Base-by-base conservation (phyloP, 1,140 invertebrate genomes). In the Lepidotrigona ventralis region DNA sequence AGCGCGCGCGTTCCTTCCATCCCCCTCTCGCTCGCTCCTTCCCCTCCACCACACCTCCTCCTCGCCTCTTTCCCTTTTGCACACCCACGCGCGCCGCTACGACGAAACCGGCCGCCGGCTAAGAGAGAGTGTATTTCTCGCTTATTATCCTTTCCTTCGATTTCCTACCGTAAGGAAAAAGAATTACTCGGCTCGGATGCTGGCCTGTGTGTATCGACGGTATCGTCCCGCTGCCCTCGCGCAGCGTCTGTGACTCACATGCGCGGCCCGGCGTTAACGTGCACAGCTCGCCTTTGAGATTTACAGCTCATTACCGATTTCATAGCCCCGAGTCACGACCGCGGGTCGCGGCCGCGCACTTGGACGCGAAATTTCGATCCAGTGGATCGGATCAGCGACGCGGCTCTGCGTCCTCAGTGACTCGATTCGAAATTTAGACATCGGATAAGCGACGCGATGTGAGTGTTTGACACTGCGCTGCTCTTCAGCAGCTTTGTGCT, bases 241-340 rank as follows among this genome's bases (percentile, higher is more conserved):
- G 39, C 39, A 46, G 39, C 73, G 88, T 87, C 73, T 81, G 74
- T 83, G 89, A 89, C 86, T 85, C 88, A 92, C 91, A 87, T 89
- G 91, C 54, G 70, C 90, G 86, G 60, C 60, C 74, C 39, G 39
- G 54, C 46, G 72, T 68, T 72, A 33, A 70, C 66, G 66, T 80
- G 81, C 63, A 63, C 79, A 68, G 69, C 83, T 75, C 78, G 74
- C 73, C 81, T 53, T 68, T 66, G 69, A 88, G 90, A 91, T 93
- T 93, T 94, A 93, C 92, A 93, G 92, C 92, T 94, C 92, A 93
- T 94, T 94, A 94, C 91, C 91, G 91, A 93, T 92, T 93, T 93
- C 91, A 91, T 91, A 90, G 86, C 86, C 89, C 79, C 85, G 81
- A 82, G 82, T 89, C 90, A 86, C 85, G 86, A 88, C 88, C 86